Base-by-base conservation (phyloP, 2,797 vertebrate species). In the Danionella dracula region DNA sequence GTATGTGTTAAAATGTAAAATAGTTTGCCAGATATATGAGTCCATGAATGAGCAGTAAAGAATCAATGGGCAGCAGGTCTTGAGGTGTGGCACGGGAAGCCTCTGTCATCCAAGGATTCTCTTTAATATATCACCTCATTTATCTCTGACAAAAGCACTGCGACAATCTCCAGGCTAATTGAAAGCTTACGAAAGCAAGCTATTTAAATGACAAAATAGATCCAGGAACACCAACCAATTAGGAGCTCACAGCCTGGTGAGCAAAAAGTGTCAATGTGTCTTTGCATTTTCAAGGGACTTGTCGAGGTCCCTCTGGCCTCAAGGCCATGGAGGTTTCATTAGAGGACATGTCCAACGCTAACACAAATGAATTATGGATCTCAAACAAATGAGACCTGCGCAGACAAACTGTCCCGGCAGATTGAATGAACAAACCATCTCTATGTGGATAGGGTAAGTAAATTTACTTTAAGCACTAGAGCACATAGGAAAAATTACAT, bases 151-250 rank as follows among this genome's bases (percentile, higher is more conserved):
- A 75, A 55, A 57, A 84, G 86, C 83, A 79, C 82, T 79, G 79
- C 83, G 81, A 79, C 72, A 76, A 83, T 82, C 82, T 86, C 80
- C 46, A 72, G 81, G 86, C 86, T 88, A 91, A 90, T 88, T 89
- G 86, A 89, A 89, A 87, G 87, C 85, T 88, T 83, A 85, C 82
- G 72, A 86, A 86, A 85, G 86, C 85, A 87, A 88, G 86, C 89
- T 88, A 89, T 89, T 90, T 88, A 90, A 88, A 89, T 89, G 85
- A 85, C 85, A 82, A 86, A 84, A 84, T 78, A 82, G 81, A 86
- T 87, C 84, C 85, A 77, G 81, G 75, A 72, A 76, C 67, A 61
- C 32, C 38, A 66, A 71, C 68, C 76, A 71, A 78, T 78, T 71
- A 73, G 55, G 58, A 50, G 40, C 59, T 27, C 0, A 41, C 27